Base-by-base conservation (phyloP, 2,113 vertebrate genomes). In the Phoenicopterus ruber region DNA sequence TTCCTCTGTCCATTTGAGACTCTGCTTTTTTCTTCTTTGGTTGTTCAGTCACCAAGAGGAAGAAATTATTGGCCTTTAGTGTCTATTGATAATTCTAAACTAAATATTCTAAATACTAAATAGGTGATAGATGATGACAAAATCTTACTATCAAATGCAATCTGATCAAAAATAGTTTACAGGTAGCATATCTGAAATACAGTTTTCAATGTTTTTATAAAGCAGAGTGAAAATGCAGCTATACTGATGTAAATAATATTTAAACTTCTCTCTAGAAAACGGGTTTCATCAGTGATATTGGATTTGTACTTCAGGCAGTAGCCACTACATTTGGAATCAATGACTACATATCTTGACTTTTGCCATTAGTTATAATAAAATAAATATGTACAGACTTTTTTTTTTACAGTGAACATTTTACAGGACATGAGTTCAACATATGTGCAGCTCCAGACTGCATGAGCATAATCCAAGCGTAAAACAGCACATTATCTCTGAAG, bases 331-430 rank as follows among this genome's bases (percentile, higher is more conserved):
- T 97, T 97, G 96, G 85, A 93, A 90, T 66, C 85, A 95, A 92
- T 95, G 90, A 86, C 87, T 55, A 67, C 71, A 36, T 92, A 58
- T 78, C 93, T 96, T 94, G 78, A 96, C 74, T 97, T 96, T 94
- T 94, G 88, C 85, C 71, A 83, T 95, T 96, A 70, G 74, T 88
- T 93, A 88, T 94, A 95, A 96, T 95, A 94, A 92, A 96, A 95
- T 46, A 95, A 96, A 95, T 94, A 92, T 90, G 62, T 70, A 80
- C 69, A 55, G n/a, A n/a, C n/a, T n/a, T 49, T 77, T 73, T 94
- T 94, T 92, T 96, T 88, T 62, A 70, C 42, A 8, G 3, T 81
- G 88, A 93, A 71, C 44, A 71, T 38, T 93, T 95, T 96, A 86
- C 59, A 84, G 82, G 82, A 93, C 95, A 95, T 90, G 82, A 93